Base-by-base conservation (phyloP, 2,888 invertebrate species). In the Anoplius nigerrimus region DNA sequence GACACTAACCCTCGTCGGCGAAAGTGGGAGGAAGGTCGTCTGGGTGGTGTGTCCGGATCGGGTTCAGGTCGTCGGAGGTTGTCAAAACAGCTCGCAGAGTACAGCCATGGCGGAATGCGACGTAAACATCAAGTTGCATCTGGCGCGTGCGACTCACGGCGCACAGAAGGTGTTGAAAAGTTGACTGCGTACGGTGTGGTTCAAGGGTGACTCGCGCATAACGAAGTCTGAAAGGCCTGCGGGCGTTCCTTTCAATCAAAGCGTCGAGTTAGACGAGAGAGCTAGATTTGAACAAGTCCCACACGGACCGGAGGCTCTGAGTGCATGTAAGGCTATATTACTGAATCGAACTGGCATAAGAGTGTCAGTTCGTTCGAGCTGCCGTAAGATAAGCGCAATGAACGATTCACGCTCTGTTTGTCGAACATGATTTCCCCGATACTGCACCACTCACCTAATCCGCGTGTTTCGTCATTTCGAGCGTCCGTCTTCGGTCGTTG, bases 101-200 rank as follows among this genome's bases (percentile, higher is more conserved):
- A 22, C 45, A 69, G 63, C 70, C 75, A 70, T 69, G 60, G 13
- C 16, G 2, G 48, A 8, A 18, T n/a, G 16, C 8, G 48, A 48
- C 69, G 75, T 71, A 34, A 34, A 34, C 34, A 34, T 34, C 2
- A 34, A 34, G 34, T 22, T 51, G 59, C 66, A 53, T 65, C 62
- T 56, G 65, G 21, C 71, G 69, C 74, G 76, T 78, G 80, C 79
- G 69, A 60, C 57, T 22, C 60, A n/a, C n/a, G 63, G 66, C 64
- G 69, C 55, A 64, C 57, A n/a, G n/a, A 74, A 65, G 59, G 76
- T 72, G 79, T 76, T 76, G 79, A 76, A 78, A 78, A 77, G 69
- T 76, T 62, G 73, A 69, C 72, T 71, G 75, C 71, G 54, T 72
- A 55, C 66, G 74, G 65, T 77, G 72, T 72, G 73, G 77, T 77